Evolutionary conservation across 2,797 vertebrate species (phyloP).

Genomic region (Acestrorhynchus altus): DNA sequence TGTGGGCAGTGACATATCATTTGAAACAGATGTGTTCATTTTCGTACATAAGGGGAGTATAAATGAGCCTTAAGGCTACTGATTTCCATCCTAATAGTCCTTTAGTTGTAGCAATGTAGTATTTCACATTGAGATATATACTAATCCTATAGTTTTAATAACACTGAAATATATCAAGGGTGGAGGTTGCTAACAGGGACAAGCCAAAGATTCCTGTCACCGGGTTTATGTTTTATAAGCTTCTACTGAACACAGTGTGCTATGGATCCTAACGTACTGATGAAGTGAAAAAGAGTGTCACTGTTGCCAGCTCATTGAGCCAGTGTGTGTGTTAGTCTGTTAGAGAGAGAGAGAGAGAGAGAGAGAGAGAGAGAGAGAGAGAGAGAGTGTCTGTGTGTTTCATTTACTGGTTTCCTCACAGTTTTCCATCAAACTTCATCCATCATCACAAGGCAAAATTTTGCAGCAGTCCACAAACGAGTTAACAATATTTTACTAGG

Average conservation of each 20-base stretch:
- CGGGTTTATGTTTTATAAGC: background rate
- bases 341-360: too few relatives aligned
- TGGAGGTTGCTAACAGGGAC: background rate
- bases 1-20: too few relatives aligned
- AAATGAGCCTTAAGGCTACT: too few relatives aligned
- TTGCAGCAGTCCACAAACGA: slow-evolving; percentile 30
- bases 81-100: background rate
- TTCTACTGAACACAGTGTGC: background rate
- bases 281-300: background rate
- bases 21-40: too few relatives aligned
- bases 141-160: background rate
- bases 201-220: slow-evolving; percentile 4
- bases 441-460: slow-evolving; percentile 15
- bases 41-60: too few relatives aligned
- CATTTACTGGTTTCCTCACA: background rate
- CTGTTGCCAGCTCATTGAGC: background rate
- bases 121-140: too few relatives aligned
- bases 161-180: background rate
- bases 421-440: slow-evolving; percentile 14
- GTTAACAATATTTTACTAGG: slow-evolving; percentile 35
- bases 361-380: too few relatives aligned
- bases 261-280: background rate
- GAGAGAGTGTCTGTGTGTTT: background rate
- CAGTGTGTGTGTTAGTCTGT: background rate
- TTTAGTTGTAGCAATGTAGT: too few relatives aligned